phyloP scores from a whole-genome alignment of 37 sponge, comb jelly and placozoan genomes.

The Eunapius fragilis region DNA sequence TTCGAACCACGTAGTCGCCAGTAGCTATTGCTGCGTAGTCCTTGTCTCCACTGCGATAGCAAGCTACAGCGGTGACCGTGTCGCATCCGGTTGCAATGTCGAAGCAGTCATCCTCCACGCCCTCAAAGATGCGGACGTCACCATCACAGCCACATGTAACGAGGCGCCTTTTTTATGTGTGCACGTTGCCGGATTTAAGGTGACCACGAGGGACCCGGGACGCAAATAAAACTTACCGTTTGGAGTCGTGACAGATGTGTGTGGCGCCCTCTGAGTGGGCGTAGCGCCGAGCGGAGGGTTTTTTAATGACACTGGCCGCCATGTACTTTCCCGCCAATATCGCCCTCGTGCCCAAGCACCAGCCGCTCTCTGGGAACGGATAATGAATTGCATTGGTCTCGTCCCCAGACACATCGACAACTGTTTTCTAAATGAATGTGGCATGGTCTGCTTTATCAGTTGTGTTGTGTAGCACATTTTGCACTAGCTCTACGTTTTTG shows the following conservation, averaged over 20 bases:
- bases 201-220: background rate
- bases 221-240: conserved; percentile 13
- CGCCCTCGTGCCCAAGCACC: too few species aligned
- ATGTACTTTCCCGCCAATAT: background rate
- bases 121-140: conserved; percentile 27
- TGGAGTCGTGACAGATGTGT: conserved; percentile 6
- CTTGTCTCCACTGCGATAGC: background rate
- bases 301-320: background rate
- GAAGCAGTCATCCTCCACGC: conserved; percentile 31
- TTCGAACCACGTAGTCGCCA: conserved; percentile 26
- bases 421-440: too few species aligned
- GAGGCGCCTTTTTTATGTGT: conserved; percentile 13
- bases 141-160: conserved; percentile 40
- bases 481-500: too few species aligned
- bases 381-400: too few species aligned
- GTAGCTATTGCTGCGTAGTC: conserved; percentile 52
- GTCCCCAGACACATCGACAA: too few species aligned
- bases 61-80: conserved; percentile 14
- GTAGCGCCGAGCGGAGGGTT: conserved; percentile 14
- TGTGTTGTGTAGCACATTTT: too few species aligned
- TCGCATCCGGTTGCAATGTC: conserved; percentile 13
- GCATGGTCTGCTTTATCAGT: too few species aligned
- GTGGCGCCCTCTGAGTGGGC: conserved; percentile 33
- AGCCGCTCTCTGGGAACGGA: too few species aligned
- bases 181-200: too few species aligned